These are phyloP conservation scores for Drosophila peninsularis DNA, from an alignment of 2,888 invertebrate genomes.

Conservation along the genomic window DNA sequence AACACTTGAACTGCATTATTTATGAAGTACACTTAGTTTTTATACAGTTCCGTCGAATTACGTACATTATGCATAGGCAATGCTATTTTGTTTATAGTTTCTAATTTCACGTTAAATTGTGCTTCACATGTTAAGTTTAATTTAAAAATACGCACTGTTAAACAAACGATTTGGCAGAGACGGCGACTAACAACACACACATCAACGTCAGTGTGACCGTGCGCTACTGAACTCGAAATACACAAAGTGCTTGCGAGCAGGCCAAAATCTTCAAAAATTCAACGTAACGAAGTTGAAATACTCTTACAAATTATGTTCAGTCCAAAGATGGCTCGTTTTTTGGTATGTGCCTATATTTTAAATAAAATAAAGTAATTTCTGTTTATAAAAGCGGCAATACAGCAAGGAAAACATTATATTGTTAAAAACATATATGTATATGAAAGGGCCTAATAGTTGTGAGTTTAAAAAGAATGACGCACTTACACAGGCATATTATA, in stretches of 20 bases:
- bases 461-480: background rate
- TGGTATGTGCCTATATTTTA: too few relatives aligned
- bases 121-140: slow-evolving; percentile 39
- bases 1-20: slow-evolving; percentile 5
- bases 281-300: background rate
- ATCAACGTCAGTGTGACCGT: slow-evolving; percentile 34
- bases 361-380: background rate
- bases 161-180: slow-evolving; percentile 17
- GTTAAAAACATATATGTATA: background rate
- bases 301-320: background rate
- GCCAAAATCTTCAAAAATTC: background rate
- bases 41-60: slow-evolving; percentile 1
- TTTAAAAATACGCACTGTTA: slow-evolving; percentile 23
- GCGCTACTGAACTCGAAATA: slow-evolving; percentile 4
- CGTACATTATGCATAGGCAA: slow-evolving; percentile 24
- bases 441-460: background rate
- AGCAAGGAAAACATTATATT: background rate
- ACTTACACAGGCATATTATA: too few relatives aligned
- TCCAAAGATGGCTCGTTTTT: background rate
- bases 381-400: background rate
- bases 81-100: slow-evolving; percentile 22
- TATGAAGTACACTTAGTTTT: slow-evolving; percentile 3
- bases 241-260: background rate
- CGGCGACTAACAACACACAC: slow-evolving; percentile 36
- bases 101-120: slow-evolving; percentile 6